These are phyloP conservation scores for Gallinago undulata DNA, from an alignment of 2,113 vertebrate genomes.

Conservation along the genomic window DNA sequence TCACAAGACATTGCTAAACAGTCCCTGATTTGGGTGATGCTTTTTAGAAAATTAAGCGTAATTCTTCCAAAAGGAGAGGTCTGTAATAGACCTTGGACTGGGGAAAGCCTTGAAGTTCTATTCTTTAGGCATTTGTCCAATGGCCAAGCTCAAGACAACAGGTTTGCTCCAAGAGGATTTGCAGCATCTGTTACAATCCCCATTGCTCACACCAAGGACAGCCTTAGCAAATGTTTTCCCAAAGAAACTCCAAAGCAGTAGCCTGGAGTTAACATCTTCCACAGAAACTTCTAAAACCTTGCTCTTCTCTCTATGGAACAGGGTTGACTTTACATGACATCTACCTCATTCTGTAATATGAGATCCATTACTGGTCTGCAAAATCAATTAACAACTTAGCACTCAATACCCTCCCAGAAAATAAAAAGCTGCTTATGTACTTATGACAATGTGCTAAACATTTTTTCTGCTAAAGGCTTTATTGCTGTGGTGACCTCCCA, in stretches of 20 bases:
- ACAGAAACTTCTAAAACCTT: neutral
- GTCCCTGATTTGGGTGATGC: neutral
- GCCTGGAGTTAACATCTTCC: neutral
- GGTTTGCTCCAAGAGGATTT: neutral
- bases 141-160: neutral
- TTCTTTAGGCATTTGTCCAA: neutral
- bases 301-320: neutral
- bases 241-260: neutral
- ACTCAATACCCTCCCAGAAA: neutral
- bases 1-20: neutral
- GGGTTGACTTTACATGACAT: neutral
- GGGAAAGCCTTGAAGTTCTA: neutral
- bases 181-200: neutral
- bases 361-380: neutral
- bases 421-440: neutral
- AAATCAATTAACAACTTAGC: constrained; percentile 19
- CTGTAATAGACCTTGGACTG: accelerated
- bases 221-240: neutral
- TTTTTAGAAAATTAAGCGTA: neutral
- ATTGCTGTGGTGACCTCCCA: neutral
- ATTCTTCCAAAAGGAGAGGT: neutral
- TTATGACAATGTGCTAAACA: neutral
- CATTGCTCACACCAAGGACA: neutral
- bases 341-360: neutral
- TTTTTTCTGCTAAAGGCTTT: neutral